phyloP scores from a whole-genome alignment of 2,797 vertebrate genomes.

The Hemitrygon akajei region DNA sequence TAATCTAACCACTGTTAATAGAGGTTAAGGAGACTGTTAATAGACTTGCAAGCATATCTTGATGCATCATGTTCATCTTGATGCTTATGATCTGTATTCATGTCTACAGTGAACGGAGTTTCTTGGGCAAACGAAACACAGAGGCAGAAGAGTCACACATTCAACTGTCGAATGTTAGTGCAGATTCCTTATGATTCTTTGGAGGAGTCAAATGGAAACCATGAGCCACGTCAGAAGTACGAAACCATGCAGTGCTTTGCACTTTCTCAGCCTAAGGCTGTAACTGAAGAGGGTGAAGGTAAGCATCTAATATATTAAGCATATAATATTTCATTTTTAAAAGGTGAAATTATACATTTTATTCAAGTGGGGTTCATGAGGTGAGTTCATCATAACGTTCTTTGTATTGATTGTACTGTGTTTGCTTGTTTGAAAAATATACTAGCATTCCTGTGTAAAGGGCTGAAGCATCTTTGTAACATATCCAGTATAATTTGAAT shows the following conservation, averaged over 20 bases:
- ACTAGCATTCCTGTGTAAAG: neutral
- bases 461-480: neutral
- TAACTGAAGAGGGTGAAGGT: conserved; percentile 98
- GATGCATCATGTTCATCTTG: neutral
- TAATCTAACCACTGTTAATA: too few relatives aligned
- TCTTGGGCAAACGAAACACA: conserved; percentile 81
- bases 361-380: neutral
- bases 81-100: neutral
- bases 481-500: neutral
- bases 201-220: conserved; percentile 67
- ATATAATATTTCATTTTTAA: neutral
- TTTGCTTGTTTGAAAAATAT: too few relatives aligned
- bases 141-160: conserved; percentile 91
- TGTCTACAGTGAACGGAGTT: conserved; percentile 70
- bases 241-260: conserved; percentile 99
- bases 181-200: conserved; percentile 68
- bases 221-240: conserved; percentile 68
- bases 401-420: neutral
- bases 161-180: conserved; percentile 92
- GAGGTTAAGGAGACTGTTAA: neutral
- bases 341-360: neutral
- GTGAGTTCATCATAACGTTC: neutral
- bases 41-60: neutral
- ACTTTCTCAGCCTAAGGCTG: conserved; percentile 88
- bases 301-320: conserved; percentile 39